Percentiles rank a stretch among this genome's conserved stretches.
Evolutionary conservation across 2,888 invertebrate species (phyloP).

Genomic region (Epirrhoe alternata): DNA sequence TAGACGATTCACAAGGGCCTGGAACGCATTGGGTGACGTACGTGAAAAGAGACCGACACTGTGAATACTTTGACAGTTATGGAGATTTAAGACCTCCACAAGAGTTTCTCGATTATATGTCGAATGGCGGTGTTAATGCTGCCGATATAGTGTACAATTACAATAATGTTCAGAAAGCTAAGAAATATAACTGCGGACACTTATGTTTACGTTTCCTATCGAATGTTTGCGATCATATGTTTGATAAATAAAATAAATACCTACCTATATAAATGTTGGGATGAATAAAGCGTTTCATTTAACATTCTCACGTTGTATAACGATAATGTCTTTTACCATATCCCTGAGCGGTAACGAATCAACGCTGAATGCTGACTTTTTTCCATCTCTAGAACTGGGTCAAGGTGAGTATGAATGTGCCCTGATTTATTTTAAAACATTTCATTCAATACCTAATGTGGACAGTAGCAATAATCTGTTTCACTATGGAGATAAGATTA

Average conservation of each 20-base stretch:
- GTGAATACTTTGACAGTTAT: conserved; percentile 4
- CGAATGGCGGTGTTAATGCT: not conserved
- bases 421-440: conserved; percentile 30
- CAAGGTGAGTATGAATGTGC: conserved; percentile 6
- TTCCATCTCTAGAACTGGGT: conserved; percentile 7
- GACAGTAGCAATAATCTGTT: conserved; percentile 27
- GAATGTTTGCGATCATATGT: not conserved
- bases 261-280: too few relatives aligned
- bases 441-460: conserved; percentile 32
- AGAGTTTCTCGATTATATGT: not conserved
- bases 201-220: conserved; percentile 4
- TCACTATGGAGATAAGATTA: conserved; percentile 3
- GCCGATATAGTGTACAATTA: conserved; percentile 1
- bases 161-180: not conserved
- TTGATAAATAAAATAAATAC: conserved; percentile 3
- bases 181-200: conserved; percentile 4
- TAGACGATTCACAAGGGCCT: not conserved
- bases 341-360: conserved; percentile 3
- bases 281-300: too few relatives aligned
- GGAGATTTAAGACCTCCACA: conserved; percentile 1
- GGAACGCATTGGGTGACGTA: conserved; percentile 7
- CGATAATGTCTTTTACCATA: conserved; percentile 1
- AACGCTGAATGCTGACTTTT: conserved; percentile 2
- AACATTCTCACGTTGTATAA: not conserved
- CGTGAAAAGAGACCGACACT: not conserved